Conservation (phyloP, 1,140 invertebrate species). For the Caenorhabditis tropicalis region DNA sequence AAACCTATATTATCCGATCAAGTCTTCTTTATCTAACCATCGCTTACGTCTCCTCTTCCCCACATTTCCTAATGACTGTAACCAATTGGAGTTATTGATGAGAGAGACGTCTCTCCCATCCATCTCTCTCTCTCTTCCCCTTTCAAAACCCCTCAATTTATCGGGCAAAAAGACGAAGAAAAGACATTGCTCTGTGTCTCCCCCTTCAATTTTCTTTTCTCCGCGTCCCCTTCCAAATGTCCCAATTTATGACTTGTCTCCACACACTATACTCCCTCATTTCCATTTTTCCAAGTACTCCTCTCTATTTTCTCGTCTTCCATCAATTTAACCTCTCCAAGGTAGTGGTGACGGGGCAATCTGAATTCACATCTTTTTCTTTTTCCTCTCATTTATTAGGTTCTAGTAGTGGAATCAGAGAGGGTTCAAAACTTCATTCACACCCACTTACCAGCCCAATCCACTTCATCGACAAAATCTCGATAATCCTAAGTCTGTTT, state of each 20-base stretch:
- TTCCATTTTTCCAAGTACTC: conserved; percentile 23
- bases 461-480: not conserved
- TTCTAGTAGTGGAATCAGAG: too few relatives aligned
- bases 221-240: not conserved
- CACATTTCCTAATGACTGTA: too few relatives aligned
- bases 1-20: not conserved
- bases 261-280: not conserved
- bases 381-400: too few relatives aligned
- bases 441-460: not conserved
- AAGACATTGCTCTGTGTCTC: not conserved
- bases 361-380: too few relatives aligned
- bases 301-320: not conserved
- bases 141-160: conserved; percentile 27
- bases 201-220: conserved; percentile 43
- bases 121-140: not conserved
- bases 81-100: too few relatives aligned
- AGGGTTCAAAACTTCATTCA: not conserved
- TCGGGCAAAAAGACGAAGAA: not conserved
- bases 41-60: not conserved
- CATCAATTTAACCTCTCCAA: not conserved
- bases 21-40: not conserved
- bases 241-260: conserved; percentile 43
- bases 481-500: not conserved
- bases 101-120: not conserved
- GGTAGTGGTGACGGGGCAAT: too few relatives aligned